Conservation (phyloP, 1,140 invertebrate genomes). For the Rhysida immarginata region DNA sequence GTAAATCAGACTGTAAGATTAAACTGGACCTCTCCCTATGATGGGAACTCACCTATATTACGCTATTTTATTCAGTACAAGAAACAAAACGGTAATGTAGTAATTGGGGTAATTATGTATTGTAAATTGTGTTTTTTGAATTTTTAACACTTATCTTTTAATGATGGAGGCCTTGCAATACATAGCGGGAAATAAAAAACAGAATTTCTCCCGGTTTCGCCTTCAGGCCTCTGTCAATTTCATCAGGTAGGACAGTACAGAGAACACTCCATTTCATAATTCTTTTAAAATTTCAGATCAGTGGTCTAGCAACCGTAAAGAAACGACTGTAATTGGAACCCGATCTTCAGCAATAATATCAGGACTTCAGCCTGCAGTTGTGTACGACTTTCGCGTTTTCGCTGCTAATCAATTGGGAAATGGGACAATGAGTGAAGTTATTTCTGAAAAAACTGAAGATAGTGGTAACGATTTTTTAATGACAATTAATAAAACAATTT, state of each 20-base stretch:
- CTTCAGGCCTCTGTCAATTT: too few species aligned
- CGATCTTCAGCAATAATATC: conserved; percentile 56
- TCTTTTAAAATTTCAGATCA: background rate
- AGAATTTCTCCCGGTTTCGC: too few species aligned
- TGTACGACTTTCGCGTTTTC: conserved; percentile 76
- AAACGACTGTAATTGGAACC: conserved; percentile 25
- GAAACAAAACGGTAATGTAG: background rate
- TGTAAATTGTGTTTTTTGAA: background rate
- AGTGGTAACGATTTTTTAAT: conserved; percentile 42
- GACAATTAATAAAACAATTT: background rate
- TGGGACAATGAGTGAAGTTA: conserved; percentile 68
- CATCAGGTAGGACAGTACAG: too few species aligned
- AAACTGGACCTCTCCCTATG: too few species aligned
- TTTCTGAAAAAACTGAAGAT: conserved; percentile 63
- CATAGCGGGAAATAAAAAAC: too few species aligned
- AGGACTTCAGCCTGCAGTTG: conserved; percentile 65
- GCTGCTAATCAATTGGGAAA: conserved; percentile 74
- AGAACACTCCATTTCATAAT: too few species aligned
- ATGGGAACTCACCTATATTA: too few species aligned
- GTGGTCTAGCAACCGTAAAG: background rate
- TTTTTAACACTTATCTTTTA: background rate
- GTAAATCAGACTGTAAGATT: too few species aligned
- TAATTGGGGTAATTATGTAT: background rate
- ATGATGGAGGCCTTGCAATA: background rate
- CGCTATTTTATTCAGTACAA: too few species aligned